Base-by-base conservation (phyloP, 1,140 invertebrate genomes). In the Heliconius himera region DNA sequence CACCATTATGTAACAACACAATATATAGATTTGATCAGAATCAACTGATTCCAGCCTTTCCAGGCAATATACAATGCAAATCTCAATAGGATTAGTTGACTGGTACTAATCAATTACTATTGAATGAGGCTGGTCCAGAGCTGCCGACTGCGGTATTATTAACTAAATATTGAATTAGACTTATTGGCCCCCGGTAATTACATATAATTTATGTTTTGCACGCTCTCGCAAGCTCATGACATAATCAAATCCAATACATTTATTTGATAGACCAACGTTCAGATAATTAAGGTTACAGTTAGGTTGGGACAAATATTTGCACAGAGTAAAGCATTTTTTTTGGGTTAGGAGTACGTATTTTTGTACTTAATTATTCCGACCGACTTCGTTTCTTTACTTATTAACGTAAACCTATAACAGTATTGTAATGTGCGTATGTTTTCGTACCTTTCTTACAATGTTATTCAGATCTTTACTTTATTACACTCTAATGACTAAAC, bases 281-380 rank as follows among this genome's bases (percentile, higher is more conserved):
- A 88, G 87, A 87, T 84, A 87, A 84, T 82, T 89, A 88, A 83
- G 87, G 79, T 78, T 80, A 77, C 74, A 54, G 51, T 71, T 73
- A 70, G 77, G 66, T n/a, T 54, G 56, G 76, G 49, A 81, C 83
- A 89, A 88, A 89, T 85, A 87, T 89, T 89, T 86, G 83, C 46
- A 46, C 56, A 11, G 60, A 76, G 74, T 26, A 70, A 49, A 70
- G 38, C 60, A 73, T 41, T 51, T 41, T 66, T 71, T 46, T 76
- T 77, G 6, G 70, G 71, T 74, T 13, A 49, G 20, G 26, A 2
- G 29, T 76, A 70, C 66, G 33, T 41, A 49, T 41, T 70, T 76
- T 66, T 66, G 60, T 29, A 16, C 60, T 66, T 26, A 66, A 66
- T 66, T 66, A 66, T 29, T 29, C 26, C 60, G 22, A 11, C 26